phyloP scores from a whole-genome alignment of 2,888 invertebrate species.

The Rotaria magnacalcarata region DNA sequence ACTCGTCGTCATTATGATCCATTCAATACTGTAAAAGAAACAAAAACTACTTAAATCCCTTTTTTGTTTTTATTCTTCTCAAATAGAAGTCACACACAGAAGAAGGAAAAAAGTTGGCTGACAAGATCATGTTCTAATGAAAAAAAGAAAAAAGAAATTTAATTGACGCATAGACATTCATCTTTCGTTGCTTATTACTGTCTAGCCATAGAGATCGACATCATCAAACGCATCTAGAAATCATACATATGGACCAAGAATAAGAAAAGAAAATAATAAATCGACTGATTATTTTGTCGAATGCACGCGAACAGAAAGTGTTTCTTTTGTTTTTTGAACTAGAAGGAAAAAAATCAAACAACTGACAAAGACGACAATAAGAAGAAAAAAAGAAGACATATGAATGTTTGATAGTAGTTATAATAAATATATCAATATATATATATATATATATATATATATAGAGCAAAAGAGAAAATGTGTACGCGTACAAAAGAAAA shows the following conservation, averaged over 20 bases:
- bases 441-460: background rate
- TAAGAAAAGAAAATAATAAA: background rate
- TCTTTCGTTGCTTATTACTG: constrained; percentile 4
- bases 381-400: background rate
- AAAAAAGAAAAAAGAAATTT: background rate
- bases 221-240: background rate
- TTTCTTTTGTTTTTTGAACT: background rate
- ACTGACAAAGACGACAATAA: background rate
- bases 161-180: constrained; percentile 14
- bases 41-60: constrained; percentile 7
- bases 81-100: constrained; percentile 6
- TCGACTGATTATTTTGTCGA: background rate
- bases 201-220: background rate
- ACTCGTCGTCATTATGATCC: too few species aligned
- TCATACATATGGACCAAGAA: background rate
- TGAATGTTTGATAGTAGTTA: constrained; percentile 15
- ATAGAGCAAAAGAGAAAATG: background rate
- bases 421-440: constrained; percentile 18
- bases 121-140: background rate
- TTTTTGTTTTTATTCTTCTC: constrained; percentile 27
- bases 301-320: background rate
- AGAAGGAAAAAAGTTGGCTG: background rate
- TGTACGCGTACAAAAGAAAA: background rate
- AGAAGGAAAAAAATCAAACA: background rate
- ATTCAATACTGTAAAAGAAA: background rate